phyloP scores from a whole-genome alignment of 2,113 vertebrate species.

The Entomyzon cyanotis region DNA sequence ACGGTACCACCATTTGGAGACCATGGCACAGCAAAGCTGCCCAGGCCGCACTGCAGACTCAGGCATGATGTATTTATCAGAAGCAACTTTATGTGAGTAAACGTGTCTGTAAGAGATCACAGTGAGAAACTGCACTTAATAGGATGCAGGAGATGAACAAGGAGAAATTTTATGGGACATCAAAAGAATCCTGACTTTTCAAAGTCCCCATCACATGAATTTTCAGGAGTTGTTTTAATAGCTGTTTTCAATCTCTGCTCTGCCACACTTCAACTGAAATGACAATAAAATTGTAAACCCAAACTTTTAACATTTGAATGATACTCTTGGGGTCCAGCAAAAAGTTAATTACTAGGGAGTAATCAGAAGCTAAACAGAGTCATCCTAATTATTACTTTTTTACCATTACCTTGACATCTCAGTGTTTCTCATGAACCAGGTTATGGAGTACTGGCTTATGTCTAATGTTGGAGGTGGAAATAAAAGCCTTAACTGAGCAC shows the following conservation, averaged over 20 bases:
- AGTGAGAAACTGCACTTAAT: background rate
- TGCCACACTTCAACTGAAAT: background rate
- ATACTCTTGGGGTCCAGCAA: background rate
- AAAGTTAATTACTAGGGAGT: background rate
- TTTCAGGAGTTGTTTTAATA: background rate
- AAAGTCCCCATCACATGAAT: background rate
- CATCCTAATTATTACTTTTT: background rate
- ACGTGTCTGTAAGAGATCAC: slow-evolving; percentile 74
- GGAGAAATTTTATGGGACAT: background rate
- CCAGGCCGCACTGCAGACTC: slow-evolving; percentile 78
- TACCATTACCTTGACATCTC: background rate
- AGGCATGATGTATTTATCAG: slow-evolving; percentile 82
- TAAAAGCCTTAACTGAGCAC: background rate
- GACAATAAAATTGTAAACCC: background rate
- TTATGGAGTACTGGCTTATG: background rate
- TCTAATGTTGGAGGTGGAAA: background rate
- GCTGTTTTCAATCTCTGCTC: background rate
- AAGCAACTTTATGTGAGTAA: slow-evolving; percentile 82
- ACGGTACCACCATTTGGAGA: slow-evolving; percentile 88
- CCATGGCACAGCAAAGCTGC: slow-evolving; percentile 85
- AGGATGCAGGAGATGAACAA: background rate
- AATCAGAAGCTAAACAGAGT: background rate
- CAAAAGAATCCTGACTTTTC: background rate
- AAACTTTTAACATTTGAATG: background rate
- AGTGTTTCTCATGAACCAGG: background rate